Evolutionary conservation across 2,888 invertebrate species (phyloP), one percentile per base, ranked within the genome.

Genomic region (Tyria jacobaeae): DNA sequence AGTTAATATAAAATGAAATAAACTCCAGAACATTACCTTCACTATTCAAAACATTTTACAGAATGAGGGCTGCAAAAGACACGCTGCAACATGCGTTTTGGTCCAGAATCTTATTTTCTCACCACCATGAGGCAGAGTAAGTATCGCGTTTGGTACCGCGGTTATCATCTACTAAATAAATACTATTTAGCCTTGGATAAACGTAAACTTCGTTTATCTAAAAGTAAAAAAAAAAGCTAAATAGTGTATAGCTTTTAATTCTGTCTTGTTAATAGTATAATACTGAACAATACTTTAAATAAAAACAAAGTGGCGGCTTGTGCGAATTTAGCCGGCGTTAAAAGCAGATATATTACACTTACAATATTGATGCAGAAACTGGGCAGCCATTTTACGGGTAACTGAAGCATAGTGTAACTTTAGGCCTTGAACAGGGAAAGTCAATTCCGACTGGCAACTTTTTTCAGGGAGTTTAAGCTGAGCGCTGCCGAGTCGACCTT

Each of bases 401-500:
- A 82, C 77, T 83, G 83, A 84, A 80, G 80, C 82, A 77, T 80
- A 78, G 76, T 70, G 75, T 81, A 87, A 88, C 84, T 88, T 85
- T 73, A 70, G 66, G 72, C 73, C 76, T 70, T 76, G 84, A 90
- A 90, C 90, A 89, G 83, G 83, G 86, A 90, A 90, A 90, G 88
- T 90, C 90, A 89, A 90, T 90, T 87, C 84, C 73, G 85, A 85
- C 84, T 80, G 82, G 73, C 73, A 89, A 90, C 84, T 87, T 90
- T 89, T 88, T 86, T 79, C 80, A 83, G 82, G 10, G 44, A 82
- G 79, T 81, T 75, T 71, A 68, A 76, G 65, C 71, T 66, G 60
- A 76, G 74, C 80, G 78, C 78, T 79, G 79, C 78, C 75, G 76
- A 75, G 73, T 74, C 77, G 78, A 80, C 79, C 80, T 79, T 80